Base-by-base conservation (phyloP, 2,797 vertebrate genomes). In the Syngnathus acus region DNA sequence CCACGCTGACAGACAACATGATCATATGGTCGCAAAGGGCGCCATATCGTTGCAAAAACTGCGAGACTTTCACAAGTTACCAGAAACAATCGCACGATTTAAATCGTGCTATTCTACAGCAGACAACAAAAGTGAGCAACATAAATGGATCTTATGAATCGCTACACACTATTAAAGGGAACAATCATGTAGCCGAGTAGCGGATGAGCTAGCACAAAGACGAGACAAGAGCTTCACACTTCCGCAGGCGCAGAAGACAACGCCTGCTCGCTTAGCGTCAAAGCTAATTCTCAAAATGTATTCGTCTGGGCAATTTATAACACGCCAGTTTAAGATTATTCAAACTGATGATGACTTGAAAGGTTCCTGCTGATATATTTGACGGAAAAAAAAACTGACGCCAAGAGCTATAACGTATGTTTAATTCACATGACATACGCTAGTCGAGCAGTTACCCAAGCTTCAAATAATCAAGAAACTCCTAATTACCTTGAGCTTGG, bases 401-500 rank as follows among this genome's bases (percentile, higher is more conserved):
- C 13, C 54, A 58, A 74, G 65, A 39, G 16, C 14, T 42, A 43
- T 10, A 4, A 61, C 74, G 71, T 71, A 71, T 70, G 0, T 21
- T 62, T 73, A 72, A 72, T 67, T 60, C 59, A 76, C 62, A 66
- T 60, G n/a, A 66, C 58, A 61, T 13, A 62, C 65, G 72, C 68
- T 57, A 50, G 62, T 42, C 37, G 13, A 58, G 55, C 23, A 37
- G 55, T 58, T 58, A 37, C 55, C 26, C 9, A 16, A 37, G 32
- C 13, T 32, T 37, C 6, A 16, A 57, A 32, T 37, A 32, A 10
- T 16, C 13, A 42, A 62, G 10, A 43, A 8, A n/a, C 32, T 6
- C 9, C 11, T 23, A 0, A 48, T 62, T 72, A 97, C 96, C 96
- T 95, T 65, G 94, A 95, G 69, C 91, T 93, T 0, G 91, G 79